These are phyloP conservation scores for Adela reaumurella DNA, from an alignment of 2,888 invertebrate species.

Conservation along the genomic window DNA sequence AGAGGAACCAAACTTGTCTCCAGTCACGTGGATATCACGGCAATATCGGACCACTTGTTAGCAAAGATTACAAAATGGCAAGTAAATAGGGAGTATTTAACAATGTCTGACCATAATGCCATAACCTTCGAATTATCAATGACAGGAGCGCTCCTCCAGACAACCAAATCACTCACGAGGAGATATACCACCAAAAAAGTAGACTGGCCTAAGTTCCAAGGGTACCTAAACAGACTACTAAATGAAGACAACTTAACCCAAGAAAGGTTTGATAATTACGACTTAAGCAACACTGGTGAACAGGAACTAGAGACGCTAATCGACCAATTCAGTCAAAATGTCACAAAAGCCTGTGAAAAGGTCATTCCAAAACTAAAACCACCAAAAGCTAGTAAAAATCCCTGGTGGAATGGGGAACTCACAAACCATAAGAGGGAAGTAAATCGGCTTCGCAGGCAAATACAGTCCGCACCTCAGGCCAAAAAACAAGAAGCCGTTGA, in stretches of 20 bases:
- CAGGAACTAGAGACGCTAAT: conserved; percentile 4
- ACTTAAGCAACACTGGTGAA: too few relatives aligned
- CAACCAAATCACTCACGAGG: neutral
- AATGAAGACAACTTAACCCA: conserved; percentile 2
- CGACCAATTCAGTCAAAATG: conserved; percentile 8
- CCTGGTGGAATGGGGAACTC: conserved; percentile 6
- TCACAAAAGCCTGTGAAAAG: conserved; percentile 1
- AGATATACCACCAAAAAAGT: conserved; percentile 7
- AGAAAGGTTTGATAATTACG: too few relatives aligned
- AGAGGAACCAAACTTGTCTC: conserved; percentile 7
- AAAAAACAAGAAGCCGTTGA: too few relatives aligned
- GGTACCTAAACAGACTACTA: neutral
- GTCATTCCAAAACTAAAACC: neutral
- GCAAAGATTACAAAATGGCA: too few relatives aligned
- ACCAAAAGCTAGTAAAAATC: conserved; percentile 2
- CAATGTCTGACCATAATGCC: conserved; percentile 14
- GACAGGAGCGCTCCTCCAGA: neutral
- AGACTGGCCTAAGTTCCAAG: conserved; percentile 6
- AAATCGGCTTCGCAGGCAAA: neutral
- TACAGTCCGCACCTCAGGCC: conserved; percentile 2
- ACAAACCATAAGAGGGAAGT: neutral
- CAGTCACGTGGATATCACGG: conserved; percentile 12
- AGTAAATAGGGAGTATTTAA: too few relatives aligned
- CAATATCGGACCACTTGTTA: conserved; percentile 8
- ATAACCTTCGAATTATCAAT: conserved; percentile 9